A percentile compares a stretch with the other conserved stretches of the same genome.
phyloP scores from a whole-genome alignment of 2,113 vertebrate genomes.

The Hyperoodon ampullatus region DNA sequence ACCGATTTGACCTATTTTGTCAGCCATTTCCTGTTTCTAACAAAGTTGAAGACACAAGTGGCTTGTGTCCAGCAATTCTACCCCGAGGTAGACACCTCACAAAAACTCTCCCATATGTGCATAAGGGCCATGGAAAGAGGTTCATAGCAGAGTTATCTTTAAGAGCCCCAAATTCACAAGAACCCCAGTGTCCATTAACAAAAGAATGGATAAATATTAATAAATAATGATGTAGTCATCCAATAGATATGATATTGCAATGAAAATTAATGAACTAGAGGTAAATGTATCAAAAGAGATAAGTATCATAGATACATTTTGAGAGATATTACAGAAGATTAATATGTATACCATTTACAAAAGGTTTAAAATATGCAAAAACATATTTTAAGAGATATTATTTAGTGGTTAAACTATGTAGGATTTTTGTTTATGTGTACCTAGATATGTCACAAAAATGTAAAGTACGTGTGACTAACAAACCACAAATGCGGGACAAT shows the following conservation, averaged over 20 bases:
- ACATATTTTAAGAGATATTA: neutral
- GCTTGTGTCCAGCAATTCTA: neutral
- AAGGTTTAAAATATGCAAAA: conserved; percentile 19
- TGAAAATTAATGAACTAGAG: conserved; percentile 6
- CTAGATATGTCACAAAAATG: neutral
- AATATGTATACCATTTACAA: neutral
- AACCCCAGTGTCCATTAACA: neutral
- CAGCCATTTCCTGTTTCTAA: neutral
- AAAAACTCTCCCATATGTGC: neutral
- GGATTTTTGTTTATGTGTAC: neutral
- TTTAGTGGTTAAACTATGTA: neutral
- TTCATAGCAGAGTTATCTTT: neutral
- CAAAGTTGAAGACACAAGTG: neutral
- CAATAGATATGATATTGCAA: neutral
- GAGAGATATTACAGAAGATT: neutral
- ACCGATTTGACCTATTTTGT: neutral
- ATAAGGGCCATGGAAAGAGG: neutral
- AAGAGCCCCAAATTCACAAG: neutral
- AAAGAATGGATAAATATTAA: neutral
- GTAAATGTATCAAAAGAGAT: neutral
- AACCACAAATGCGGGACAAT: neutral
- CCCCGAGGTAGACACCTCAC: neutral
- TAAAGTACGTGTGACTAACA: neutral
- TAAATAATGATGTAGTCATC: neutral
- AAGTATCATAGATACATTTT: neutral